These are phyloP conservation scores for Embiotoca jacksoni DNA, from an alignment of 2,113 vertebrate species.

Conservation along the genomic window DNA sequence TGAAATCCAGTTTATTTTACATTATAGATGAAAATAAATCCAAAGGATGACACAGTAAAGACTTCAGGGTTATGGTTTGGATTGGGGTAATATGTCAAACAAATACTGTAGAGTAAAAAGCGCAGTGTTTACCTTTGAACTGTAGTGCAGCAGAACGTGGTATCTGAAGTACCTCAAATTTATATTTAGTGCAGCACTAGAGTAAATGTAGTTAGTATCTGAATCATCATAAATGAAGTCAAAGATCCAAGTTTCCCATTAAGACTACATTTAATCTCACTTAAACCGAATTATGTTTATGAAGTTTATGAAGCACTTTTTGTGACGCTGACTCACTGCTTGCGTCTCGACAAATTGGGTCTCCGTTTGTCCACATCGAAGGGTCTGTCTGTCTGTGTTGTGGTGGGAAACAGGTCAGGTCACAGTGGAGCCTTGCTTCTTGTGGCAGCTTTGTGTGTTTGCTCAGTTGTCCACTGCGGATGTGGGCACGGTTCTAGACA, in stretches of 20 bases:
- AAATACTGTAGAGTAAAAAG: no score
- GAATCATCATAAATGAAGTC: not conserved
- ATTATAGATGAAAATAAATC: no score
- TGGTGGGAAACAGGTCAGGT: conserved; percentile 57
- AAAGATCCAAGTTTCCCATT: not conserved
- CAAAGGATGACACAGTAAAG: no score
- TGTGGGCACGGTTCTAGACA: conserved; percentile 64
- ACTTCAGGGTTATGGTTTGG: no score
- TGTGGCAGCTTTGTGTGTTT: conserved; percentile 52
- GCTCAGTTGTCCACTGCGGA: conserved; percentile 63
- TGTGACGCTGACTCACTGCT: no score
- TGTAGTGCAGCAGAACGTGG: not conserved
- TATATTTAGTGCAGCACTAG: not conserved
- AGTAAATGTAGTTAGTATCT: not conserved
- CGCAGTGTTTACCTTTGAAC: no score
- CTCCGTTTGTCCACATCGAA: not conserved
- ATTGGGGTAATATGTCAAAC: no score
- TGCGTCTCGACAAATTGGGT: not conserved
- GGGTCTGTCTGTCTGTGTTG: conserved; percentile 70
- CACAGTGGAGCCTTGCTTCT: conserved; percentile 26
- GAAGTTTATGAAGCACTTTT: not conserved
- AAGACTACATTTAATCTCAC: not conserved
- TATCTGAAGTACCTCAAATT: no score
- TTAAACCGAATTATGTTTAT: not conserved
- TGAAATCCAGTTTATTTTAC: no score